Base-by-base conservation (phyloP, 2,888 invertebrate genomes). In the Seladonia tumulorum region DNA sequence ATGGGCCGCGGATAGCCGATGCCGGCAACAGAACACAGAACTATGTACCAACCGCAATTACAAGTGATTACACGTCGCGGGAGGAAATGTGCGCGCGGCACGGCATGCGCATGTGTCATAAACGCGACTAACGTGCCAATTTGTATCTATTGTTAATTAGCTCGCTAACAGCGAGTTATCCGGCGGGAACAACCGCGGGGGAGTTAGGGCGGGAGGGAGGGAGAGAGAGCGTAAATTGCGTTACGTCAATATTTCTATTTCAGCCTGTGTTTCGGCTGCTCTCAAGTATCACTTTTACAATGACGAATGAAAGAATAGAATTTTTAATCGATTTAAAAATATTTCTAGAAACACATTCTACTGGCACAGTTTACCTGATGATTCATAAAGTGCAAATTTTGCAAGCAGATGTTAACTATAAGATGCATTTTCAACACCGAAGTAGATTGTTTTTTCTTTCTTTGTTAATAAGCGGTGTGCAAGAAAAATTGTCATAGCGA, bases 101-200 rank as follows among this genome's bases (percentile, higher is more conserved):
- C 81, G 79, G 73, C 82, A 76, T 77, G 71, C 81, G 76, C 80
- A 70, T 76, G 80, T 82, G 72, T 83, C 57, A 78, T 70, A 76
- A 81, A 77, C 78, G 80, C 78, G 76, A 60, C 73, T 82, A 76
- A 86, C 88, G 70, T 79, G 74, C 79, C 89, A 88, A 89, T 89
- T 85, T 89, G 74, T 83, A 83, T 76, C 72, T 77, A 81, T 89
- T 76, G 81, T 77, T 89, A 89, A 89, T 89, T 89, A 89, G 79
- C 83, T 76, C 45, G 79, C 85, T 82, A 87, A 89, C 85, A 81
- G 73, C 81, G 88, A 89, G 85, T 87, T 87, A 89, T 79, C 70
- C 76, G 73, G 73, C 68, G 63, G 81, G 57, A 42, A 42, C 42
- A 42, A 4, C 39, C 39, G 39, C 39, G 39, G 7, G 39, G 39